Evolutionary conservation across 2,113 vertebrate species (phyloP).

Genomic region (Gymnorhina tibicen): DNA sequence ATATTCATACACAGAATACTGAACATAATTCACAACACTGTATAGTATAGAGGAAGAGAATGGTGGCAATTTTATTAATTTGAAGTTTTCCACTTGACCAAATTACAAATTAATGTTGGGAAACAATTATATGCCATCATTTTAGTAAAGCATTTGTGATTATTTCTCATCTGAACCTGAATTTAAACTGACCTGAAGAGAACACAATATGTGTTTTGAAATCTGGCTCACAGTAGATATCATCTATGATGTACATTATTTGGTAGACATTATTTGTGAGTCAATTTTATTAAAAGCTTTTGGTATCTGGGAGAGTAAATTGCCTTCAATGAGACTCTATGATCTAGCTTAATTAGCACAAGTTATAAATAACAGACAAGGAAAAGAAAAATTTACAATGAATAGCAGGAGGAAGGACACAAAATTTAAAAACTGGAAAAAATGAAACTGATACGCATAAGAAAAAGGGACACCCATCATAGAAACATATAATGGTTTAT

Average conservation of each 20-base stretch:
- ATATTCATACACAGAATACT: not conserved
- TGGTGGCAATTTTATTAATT: not conserved
- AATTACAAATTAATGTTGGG: not conserved
- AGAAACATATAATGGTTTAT: not conserved
- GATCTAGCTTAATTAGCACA: not conserved
- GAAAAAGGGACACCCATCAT: not conserved
- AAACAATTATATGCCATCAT: not conserved
- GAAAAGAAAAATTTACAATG: not conserved
- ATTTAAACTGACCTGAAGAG: not conserved
- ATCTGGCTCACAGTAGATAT: not conserved
- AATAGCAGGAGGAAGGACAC: not conserved
- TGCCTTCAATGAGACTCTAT: not conserved
- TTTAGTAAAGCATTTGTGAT: not conserved
- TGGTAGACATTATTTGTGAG: not conserved
- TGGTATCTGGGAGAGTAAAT: not conserved
- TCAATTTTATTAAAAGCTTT: not conserved
- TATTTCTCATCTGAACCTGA: not conserved
- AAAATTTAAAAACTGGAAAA: not conserved
- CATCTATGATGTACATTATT: not conserved
- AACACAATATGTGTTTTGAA: not conserved
- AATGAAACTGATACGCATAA: not conserved
- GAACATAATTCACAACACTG: not conserved
- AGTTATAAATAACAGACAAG: not conserved
- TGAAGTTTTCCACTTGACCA: not conserved
- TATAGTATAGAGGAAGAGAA: not conserved